Conservation (phyloP, 2,888 invertebrate genomes). For the Portevinia maculata region DNA sequence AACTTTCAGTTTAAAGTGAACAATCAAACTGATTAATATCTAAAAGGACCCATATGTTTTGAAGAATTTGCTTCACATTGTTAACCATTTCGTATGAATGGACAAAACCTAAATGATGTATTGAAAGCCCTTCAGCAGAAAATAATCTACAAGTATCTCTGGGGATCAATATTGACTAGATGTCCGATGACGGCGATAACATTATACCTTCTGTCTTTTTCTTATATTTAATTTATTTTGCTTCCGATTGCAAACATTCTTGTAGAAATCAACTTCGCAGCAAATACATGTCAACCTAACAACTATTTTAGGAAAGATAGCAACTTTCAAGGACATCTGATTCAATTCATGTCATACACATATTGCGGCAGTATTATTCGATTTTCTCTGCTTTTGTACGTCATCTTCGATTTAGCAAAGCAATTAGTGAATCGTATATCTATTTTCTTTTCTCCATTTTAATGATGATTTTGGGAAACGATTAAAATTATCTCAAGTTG, state of each 20-base stretch:
- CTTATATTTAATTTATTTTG: not conserved
- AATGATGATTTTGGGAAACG: not conserved
- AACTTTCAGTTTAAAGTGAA: no score
- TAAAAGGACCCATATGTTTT: no score
- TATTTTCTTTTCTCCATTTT: conserved; percentile 10
- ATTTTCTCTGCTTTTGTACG: not conserved
- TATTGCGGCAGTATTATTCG: not conserved
- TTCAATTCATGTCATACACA: not conserved
- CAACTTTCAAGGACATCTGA: not conserved
- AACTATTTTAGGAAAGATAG: no score
- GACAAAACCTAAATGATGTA: conserved; percentile 6
- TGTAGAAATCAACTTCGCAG: no score
- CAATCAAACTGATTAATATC: no score
- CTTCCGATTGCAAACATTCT: not conserved
- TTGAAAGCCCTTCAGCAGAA: conserved; percentile 8
- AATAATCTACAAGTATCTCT: conserved; percentile 24
- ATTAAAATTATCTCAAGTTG: not conserved
- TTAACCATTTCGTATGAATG: no score
- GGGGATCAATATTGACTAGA: not conserved
- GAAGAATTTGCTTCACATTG: no score
- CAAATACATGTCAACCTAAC: no score
- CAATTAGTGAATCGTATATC: not conserved
- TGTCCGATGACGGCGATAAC: conserved; percentile 3
- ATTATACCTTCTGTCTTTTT: not conserved
- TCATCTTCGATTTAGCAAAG: not conserved